Evolutionary conservation across 92 coral and sea anemone genomes (phyloP), one percentile per base, ranked within the genome.

Genomic region (Palythoa grandis): DNA sequence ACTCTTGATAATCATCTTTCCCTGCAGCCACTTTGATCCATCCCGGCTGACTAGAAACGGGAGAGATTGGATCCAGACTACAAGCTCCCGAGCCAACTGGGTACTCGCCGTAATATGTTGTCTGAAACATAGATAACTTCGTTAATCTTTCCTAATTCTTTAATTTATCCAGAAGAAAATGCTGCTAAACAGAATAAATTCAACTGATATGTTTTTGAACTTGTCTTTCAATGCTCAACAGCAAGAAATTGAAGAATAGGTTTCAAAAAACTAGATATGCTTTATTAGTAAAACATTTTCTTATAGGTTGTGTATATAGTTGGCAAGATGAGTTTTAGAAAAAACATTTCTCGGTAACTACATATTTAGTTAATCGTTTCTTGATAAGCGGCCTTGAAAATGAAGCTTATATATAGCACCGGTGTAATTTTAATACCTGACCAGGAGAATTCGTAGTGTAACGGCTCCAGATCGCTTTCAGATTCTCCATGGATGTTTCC

Each of bases 11-110:
- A 48, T 92, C 92, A 22, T 82, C 90, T 82, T 86, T 17, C 16
- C 97, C 94, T 35, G 97, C 97, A 66, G 97, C 97, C 25, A 94
- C 97, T 78, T 76, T 88, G 37, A 94, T 92, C 95, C 95, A 92
- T 2, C 87, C 95, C 29, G 92, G 93, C 43, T 90, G 92, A 5
- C 83, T 89, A 70, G 35, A 85, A 20, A 94, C 77, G 35, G 97
- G 97, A 47, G 97, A 85, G 12, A 88, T 77, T 17, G 95, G 97
- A 43, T 92, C 95, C 63, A 94, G 79, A 58, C 92, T 83, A 82
- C 97, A 94, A 63, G 97, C 97, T 2, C 92, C 95, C 2, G 84
- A 56, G 6, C 93, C 97, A 0, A 83, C 86, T 4, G 92, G 94
- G 48, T 92, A 94, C 4, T 92, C 90, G 19, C 95, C 93, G 70